Conservation (phyloP, 2,797 vertebrate genomes). For the Acrossocheilus wenchowensis region DNA sequence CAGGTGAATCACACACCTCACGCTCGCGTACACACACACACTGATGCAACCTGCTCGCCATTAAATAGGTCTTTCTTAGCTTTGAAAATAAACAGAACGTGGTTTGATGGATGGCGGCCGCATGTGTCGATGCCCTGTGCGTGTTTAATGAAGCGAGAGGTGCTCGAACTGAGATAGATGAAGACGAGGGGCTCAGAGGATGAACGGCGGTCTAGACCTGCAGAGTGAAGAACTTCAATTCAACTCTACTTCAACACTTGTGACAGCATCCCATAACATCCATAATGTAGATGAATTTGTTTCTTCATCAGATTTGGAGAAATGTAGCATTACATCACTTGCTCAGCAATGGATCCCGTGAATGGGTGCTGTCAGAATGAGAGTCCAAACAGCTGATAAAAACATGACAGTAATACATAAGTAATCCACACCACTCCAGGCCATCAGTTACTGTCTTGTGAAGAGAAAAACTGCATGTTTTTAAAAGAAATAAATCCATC, state of each 20-base stretch:
- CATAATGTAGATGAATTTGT: background rate
- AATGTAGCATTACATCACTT: background rate
- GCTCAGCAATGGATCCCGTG: background rate
- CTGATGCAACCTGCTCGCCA: constrained; percentile 52
- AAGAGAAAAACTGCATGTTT: background rate
- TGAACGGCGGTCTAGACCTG: background rate
- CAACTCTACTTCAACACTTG: background rate
- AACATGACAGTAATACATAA: background rate
- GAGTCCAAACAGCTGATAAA: background rate
- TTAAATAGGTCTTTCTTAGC: constrained; percentile 62
- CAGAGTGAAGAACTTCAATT: background rate
- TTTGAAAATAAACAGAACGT: constrained; percentile 58
- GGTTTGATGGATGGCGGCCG: constrained; percentile 69
- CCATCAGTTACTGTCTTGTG: background rate
- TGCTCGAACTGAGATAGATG: constrained; percentile 46
- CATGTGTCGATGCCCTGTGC: constrained; percentile 64
- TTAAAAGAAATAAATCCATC: background rate
- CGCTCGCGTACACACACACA: background rate
- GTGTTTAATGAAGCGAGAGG: constrained; percentile 70
- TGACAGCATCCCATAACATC: background rate
- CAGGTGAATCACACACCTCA: constrained; percentile 40
- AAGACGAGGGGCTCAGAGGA: constrained; percentile 17
- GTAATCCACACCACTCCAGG: background rate
- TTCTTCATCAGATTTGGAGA: background rate
- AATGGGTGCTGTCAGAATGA: background rate